phyloP scores from a whole-genome alignment of 2,888 invertebrate genomes.

The Temnothorax ravouxi region DNA sequence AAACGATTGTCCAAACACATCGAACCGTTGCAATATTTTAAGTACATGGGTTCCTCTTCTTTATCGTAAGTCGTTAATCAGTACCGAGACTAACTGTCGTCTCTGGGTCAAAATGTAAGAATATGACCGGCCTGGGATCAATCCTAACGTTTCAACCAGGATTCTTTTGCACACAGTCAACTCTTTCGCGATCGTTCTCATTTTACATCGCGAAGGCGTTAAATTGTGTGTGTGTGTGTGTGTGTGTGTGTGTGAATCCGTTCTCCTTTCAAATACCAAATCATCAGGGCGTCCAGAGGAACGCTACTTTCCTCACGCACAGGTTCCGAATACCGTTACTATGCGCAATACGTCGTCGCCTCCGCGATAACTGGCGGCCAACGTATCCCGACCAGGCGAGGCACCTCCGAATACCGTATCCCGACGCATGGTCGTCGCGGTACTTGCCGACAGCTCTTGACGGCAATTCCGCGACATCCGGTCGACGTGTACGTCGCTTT shows the following conservation, averaged over 20 bases:
- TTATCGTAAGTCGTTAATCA: neutral
- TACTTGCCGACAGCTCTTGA: neutral
- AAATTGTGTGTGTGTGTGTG: neutral
- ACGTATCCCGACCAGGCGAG: conserved; percentile 31
- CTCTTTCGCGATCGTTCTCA: conserved; percentile 33
- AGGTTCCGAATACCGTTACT: conserved; percentile 34
- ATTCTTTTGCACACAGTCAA: neutral
- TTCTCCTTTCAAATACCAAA: conserved; percentile 11
- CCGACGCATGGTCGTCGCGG: conserved; percentile 23
- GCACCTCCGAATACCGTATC: conserved; percentile 34
- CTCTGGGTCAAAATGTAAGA: conserved; percentile 11
- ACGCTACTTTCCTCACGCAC: conserved; percentile 31
- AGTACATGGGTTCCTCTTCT: neutral
- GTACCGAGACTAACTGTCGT: neutral
- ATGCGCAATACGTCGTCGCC: conserved; percentile 8
- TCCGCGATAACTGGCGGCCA: conserved; percentile 2
- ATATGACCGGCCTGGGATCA: neutral
- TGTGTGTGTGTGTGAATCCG: too few species aligned
- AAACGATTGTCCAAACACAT: conserved; percentile 43
- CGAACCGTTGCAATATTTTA: conserved; percentile 18
- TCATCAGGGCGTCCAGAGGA: conserved; percentile 43
- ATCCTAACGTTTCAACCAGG: conserved; percentile 25
- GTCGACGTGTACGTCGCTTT: conserved; percentile 70
- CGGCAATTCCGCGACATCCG: conserved; percentile 16
- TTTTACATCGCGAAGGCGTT: conserved; percentile 22